Evolutionary conservation across 1,140 invertebrate genomes (phyloP), one percentile per base, ranked within the genome.

Genomic region (Hylaeus volcanicus): DNA sequence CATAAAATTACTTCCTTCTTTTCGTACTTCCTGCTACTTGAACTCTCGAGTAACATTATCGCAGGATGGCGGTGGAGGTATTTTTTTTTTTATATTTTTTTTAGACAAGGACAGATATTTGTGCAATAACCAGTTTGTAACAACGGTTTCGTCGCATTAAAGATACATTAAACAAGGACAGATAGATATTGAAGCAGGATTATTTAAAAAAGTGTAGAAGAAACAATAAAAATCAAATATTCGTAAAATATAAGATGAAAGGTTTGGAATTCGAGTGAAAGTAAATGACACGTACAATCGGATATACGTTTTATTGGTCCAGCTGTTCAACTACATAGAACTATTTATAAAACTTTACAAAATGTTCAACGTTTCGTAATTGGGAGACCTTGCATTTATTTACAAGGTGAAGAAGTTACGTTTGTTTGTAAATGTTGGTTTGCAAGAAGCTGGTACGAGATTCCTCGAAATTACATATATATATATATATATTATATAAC

Each of bases 311-410:
- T 87, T 87, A 87, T 87, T 87, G 86, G 86, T 87, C 86, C 86
- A 86, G 85, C 81, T 86, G 85, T 87, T 86, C 71, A 86, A 87
- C 86, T 87, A 87, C 86, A 86, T 84, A 87, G 85, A 87, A 82
- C 82, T 87, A 86, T 87, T 86, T 87, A 86, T 87, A 87, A 87
- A 87, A 87, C 75, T 84, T 87, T 87, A 87, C 82, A 87, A 87
- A 87, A 87, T 86, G 85, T 74, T 87, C 81, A 81, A 84, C 85
- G 78, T 83, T 79, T 84, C 74, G 56, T 80, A 87, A 84, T 60
- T 58, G 61, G 74, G 86, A 65, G 68, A 87, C 77, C 73, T 83
- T 82, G 75, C 66, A 11, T 77, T 39, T 86, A 77, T 86, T 86
- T 81, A 83, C 82, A 87, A 87, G 69, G 83, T 68, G 78, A 82